Evolutionary conservation across 2,113 vertebrate species (phyloP).

Genomic region (Aplodontia rufa): DNA sequence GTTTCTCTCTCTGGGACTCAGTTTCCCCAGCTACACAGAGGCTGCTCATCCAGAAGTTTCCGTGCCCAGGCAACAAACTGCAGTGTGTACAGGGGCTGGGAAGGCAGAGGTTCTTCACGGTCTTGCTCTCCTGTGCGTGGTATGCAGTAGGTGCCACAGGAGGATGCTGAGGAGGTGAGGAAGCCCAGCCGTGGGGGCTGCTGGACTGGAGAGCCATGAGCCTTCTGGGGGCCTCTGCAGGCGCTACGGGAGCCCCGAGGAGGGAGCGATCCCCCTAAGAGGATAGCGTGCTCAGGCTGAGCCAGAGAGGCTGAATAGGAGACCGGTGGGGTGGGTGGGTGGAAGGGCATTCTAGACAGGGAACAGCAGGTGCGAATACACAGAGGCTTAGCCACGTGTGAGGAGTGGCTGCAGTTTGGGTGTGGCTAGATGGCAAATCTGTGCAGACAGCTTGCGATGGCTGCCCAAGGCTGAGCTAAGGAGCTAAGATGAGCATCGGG

Average conservation of each 20-base stretch:
- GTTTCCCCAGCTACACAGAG: background rate
- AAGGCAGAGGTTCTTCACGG: background rate
- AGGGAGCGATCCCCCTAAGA: background rate
- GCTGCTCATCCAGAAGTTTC: too few species aligned
- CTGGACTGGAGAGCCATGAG: background rate
- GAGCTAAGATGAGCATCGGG: background rate
- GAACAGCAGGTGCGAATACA: background rate
- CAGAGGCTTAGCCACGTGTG: rapidly evolving
- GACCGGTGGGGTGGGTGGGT: background rate
- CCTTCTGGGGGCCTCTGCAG: rapidly evolving
- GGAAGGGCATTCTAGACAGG: background rate
- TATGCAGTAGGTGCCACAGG: background rate
- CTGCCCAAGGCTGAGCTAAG: background rate
- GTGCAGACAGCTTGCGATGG: background rate
- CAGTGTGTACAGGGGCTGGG: background rate
- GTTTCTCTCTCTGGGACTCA: background rate
- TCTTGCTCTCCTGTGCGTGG: background rate
- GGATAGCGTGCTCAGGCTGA: background rate
- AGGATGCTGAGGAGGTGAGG: too few species aligned
- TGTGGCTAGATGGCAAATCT: background rate
- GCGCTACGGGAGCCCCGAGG: too few species aligned
- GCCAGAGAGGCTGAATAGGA: background rate
- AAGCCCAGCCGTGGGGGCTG: too few species aligned
- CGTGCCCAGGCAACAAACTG: background rate
- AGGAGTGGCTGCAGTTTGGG: background rate